These are phyloP conservation scores for Astyanax mexicanus DNA, from an alignment of 2,797 vertebrate genomes.

Conservation along the genomic window DNA sequence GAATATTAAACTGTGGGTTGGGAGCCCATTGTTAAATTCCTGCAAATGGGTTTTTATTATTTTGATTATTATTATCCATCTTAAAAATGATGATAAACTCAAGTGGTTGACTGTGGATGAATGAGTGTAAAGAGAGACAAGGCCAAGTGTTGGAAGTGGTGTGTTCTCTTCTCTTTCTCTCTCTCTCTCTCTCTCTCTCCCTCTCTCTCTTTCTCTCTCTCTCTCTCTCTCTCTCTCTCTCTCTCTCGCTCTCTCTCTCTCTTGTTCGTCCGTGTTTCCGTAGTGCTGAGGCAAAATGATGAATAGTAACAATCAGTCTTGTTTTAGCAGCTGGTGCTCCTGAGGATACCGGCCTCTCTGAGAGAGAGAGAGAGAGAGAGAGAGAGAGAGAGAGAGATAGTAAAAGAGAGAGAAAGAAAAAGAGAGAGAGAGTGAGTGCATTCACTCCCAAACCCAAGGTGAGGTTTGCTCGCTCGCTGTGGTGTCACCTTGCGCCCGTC, in stretches of 20 bases:
- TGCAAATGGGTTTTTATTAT: no score
- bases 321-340: constrained; percentile 77
- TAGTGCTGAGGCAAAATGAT: constrained; percentile 76
- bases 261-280: constrained; percentile 38
- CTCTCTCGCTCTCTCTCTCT: constrained; percentile 16
- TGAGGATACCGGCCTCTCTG: constrained; percentile 75
- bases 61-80: no score
- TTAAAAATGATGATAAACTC: no score
- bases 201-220: constrained; percentile 14
- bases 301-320: constrained; percentile 84
- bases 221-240: neutral
- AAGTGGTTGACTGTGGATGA: no score
- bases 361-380: constrained; percentile 52
- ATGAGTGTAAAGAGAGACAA: neutral
- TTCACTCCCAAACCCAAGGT: constrained; percentile 73
- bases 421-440: neutral
- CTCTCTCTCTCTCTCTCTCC: neutral
- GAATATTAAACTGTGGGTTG: no score
- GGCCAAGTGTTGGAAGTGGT: constrained; percentile 21
- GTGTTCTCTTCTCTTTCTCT: constrained; percentile 24
- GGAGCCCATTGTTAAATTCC: no score
- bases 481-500: constrained; percentile 78
- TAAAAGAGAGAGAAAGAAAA: no score
- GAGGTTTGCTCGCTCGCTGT: constrained; percentile 68
- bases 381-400: constrained; percentile 25